Evolutionary conservation across 2,888 invertebrate genomes (phyloP), one percentile per base, ranked within the genome.

Genomic region (Alloscopus bannaensis): DNA sequence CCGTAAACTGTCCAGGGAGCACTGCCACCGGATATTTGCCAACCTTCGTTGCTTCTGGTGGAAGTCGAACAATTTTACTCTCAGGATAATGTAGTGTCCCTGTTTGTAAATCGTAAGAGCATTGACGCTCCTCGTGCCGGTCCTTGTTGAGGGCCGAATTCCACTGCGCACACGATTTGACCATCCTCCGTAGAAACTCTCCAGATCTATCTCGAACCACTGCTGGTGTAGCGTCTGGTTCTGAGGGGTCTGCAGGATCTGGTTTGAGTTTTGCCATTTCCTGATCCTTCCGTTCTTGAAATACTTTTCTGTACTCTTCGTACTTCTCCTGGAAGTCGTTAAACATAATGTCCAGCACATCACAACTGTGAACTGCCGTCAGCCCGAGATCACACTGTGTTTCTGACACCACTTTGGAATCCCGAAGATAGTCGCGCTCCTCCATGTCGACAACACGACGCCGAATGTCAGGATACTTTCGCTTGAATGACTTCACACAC

Each of bases 1-100:
- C 95, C 85, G 95, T 94, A 90, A 93, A 99, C 90, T 99, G 99
- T n/a, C 98, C 98, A 42, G 98, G 97, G 86, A 99, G 93, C 83
- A 99, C 90, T 55, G 98, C 93, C 81, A 98, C 93, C 22, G 99
- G 99, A 91, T 98, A 99, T 88, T 91, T 88, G 50, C 92, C 92
- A 47, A 92, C 89, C 84, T 91, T 91, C 64, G 89, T 90, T 62
- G 91, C 82, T 87, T 88, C 65, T 90, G 91, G 84, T 90, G 91
- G 50, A 78, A 82, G 71, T 13, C 36, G 40, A 68, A 83, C 70
- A 75, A 88, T 78, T 87, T 87, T 81, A 26, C 87, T 87, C 31
- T 85, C 83, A 3, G 95, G 95, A 87, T 93, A 92, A 88, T 95
- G 95, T 82, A 98, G 91, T 0, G 94, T 94, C 86, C 94, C 93